Base-by-base conservation (phyloP, 2,113 vertebrate species). In the Eretmochelys imbricata region DNA sequence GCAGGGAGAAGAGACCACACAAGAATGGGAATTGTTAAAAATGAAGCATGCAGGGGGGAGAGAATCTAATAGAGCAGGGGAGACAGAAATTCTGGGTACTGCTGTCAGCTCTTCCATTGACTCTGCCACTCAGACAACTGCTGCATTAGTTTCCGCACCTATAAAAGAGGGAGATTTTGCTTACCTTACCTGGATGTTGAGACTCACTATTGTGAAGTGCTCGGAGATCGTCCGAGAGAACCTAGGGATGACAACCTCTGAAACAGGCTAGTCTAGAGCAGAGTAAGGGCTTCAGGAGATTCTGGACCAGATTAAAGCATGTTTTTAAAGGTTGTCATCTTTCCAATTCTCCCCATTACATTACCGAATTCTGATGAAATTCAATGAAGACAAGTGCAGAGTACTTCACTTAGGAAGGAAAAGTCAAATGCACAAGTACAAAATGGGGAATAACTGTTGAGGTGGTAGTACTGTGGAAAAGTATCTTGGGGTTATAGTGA, bases 181-280 rank as follows among this genome's bases (percentile, higher is more conserved):
- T 96, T 97, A 69, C 16, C 13, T 38, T n/a, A 69, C 65, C 17
- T n/a, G 17, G 82, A 87, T 94, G 94, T 97, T 91, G 94, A 96
- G 95, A 93, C 89, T 3, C 50, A 4, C 48, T 87, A 17, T 93
- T 96, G 93, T 1, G 5, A 84, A 95, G 93, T 84, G 80, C 87
- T 97, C 91, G 83, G 91, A 91, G 91, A 90, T 55, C 42, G 79
- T 29, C 6, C 29, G 22, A 93, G 90, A 93, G 35, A 82, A 59
- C 83, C 17, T 29, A n/a, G 90, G 89, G 87, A 80, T 0, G 0
- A 42, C 0, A 2, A 20, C 1, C 93, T 96, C 84, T 80, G 91
- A 89, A 96, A 96, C 17, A 72, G 81, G 19, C 31, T 89, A 5
- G 65, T 89, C 72, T 59, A 54, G 91, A 91, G 84, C 55, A 6